Evolutionary conservation across 2,888 invertebrate genomes (phyloP), one percentile per base, ranked within the genome.

Genomic region (Athripsodes cinereus): DNA sequence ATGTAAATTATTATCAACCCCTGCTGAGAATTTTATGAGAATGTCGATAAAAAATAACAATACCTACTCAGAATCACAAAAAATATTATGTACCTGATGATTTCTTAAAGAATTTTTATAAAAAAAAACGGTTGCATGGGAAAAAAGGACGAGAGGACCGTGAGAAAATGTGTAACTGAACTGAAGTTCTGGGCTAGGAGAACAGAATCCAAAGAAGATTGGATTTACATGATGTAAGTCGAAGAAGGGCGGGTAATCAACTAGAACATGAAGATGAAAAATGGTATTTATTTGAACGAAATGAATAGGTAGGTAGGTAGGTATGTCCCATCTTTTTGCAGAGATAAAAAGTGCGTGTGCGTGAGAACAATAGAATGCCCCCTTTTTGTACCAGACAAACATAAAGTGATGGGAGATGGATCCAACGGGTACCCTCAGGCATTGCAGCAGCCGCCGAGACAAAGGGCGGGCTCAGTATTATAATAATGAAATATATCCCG

Each of bases 281-380:
- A n/a, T n/a, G n/a, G n/a, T n/a, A n/a, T n/a, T n/a, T n/a, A n/a
- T n/a, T n/a, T n/a, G n/a, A n/a, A n/a, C n/a, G n/a, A n/a, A n/a
- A n/a, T n/a, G n/a, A n/a, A n/a, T n/a, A n/a, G n/a, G 6, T 2
- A 13, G 2, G 11, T 35, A 26, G 10, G 18, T 34, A 19, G 26
- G 26, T n/a, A 1, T 35, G 22, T 21, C 22, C 22, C 2, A 5
- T 20, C 13, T 40, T 40, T 40, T 40, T 13, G 13, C n/a, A 16
- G 16, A 13, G 13, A 40, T 40, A 59, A 51, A 61, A 63, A 76
- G 71, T 76, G 77, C 77, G 79, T 79, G 77, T 79, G 77, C 76
- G 79, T 79, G 74, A 75, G 75, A 79, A 80, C 79, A 80, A 80
- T 80, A 76, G 75, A 71, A 72, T 78, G 78, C 77, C 77, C 79